Evolutionary conservation across 2,113 vertebrate genomes (phyloP).

Genomic region (Microcebus griseorufus): DNA sequence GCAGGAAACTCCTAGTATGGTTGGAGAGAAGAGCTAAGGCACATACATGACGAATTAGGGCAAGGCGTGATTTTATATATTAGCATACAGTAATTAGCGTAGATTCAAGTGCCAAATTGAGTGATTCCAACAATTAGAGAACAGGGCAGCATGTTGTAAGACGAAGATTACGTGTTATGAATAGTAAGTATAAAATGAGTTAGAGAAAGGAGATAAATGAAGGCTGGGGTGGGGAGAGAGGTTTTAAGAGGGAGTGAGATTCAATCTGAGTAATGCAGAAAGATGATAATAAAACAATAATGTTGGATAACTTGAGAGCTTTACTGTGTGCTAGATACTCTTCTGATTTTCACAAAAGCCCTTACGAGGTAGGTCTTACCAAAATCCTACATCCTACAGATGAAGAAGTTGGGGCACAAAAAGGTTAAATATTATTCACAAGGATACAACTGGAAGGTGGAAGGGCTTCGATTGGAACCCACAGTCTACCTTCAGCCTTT

Average conservation of each 20-base stretch:
- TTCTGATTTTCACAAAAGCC: neutral
- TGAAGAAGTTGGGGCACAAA: neutral
- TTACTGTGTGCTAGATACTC: neutral
- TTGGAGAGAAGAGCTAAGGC: neutral
- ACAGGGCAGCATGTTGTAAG: neutral
- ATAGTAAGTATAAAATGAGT: neutral
- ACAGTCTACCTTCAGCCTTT: neutral
- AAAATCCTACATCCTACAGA: neutral
- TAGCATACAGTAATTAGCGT: neutral
- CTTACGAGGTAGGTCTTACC: neutral
- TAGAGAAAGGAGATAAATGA: neutral
- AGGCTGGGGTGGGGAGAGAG: neutral
- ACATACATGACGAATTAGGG: neutral
- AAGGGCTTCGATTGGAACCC: neutral
- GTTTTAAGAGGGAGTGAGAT: neutral
- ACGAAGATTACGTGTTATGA: neutral
- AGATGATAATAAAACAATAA: neutral
- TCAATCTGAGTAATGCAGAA: neutral
- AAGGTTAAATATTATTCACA: neutral
- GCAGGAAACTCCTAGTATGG: fast-evolving
- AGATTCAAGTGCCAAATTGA: slow-evolving; percentile 50
- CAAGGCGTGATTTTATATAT: neutral
- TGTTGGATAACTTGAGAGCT: neutral
- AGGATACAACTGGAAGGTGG: neutral
- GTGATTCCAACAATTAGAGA: slow-evolving; percentile 34